Conservation (phyloP, 2,888 invertebrate species). For the Adelphocoris suturalis region DNA sequence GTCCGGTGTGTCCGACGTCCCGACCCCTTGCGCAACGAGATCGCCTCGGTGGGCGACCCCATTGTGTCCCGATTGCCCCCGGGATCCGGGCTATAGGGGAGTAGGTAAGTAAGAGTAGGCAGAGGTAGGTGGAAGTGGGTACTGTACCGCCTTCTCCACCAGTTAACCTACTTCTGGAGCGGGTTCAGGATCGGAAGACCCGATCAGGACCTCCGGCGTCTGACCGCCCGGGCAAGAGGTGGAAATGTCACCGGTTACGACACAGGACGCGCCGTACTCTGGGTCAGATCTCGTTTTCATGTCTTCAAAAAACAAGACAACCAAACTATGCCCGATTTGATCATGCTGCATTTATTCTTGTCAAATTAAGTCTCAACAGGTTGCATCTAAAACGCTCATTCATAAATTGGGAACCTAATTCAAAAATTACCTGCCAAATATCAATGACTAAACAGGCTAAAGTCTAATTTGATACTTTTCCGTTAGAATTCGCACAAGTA, state of each 20-base stretch:
- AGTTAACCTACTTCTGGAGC: neutral
- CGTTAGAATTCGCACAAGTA: too few relatives aligned
- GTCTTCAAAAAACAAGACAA: too few relatives aligned
- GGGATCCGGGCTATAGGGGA: neutral
- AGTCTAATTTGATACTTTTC: too few relatives aligned
- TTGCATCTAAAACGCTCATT: too few relatives aligned
- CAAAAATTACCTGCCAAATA: too few relatives aligned
- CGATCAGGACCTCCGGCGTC: neutral
- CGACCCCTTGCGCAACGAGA: neutral
- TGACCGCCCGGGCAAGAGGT: neutral
- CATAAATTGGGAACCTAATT: too few relatives aligned
- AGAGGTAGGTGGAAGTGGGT: neutral
- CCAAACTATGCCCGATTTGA: too few relatives aligned
- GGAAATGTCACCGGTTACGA: slow-evolving; percentile 8
- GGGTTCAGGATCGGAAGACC: neutral
- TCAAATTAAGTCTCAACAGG: too few relatives aligned
- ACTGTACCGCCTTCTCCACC: neutral
- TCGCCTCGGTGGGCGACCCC: neutral
- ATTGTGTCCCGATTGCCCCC: neutral
- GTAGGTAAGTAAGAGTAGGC: slow-evolving; percentile 3
- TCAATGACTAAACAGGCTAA: too few relatives aligned
- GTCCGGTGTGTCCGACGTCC: too few relatives aligned
- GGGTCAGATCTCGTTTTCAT: neutral
- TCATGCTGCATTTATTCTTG: too few relatives aligned
- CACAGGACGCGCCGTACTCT: neutral